Percentiles rank a stretch among this genome's conserved stretches.
These are phyloP conservation scores for Drosophila paulistorum DNA, from an alignment of 1,140 invertebrate genomes.

Conservation along the genomic window DNA sequence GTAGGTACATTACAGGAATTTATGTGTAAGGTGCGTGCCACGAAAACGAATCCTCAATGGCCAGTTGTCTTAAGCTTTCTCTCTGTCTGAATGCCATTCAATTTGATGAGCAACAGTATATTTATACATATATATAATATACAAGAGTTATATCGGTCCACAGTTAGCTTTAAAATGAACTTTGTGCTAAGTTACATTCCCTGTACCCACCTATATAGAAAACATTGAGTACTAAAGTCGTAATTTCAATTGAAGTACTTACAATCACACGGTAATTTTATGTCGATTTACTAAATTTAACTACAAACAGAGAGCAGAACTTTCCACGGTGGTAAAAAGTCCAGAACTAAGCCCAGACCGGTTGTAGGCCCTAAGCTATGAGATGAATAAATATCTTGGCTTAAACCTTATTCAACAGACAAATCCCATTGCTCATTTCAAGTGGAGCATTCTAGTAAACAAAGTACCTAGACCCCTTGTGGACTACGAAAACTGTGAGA, in stretches of 20 bases:
- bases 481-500: background rate
- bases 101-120: constrained; percentile 43
- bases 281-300: too few species aligned
- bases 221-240: too few species aligned
- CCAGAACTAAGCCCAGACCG: too few species aligned
- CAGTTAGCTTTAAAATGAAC: too few species aligned
- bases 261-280: background rate
- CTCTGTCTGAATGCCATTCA: constrained; percentile 53
- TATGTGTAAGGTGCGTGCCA: constrained; percentile 59
- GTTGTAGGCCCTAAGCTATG: background rate
- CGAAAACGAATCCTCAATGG: constrained; percentile 45
- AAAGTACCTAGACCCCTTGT: background rate
- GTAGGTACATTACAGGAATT: constrained; percentile 32
- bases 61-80: constrained; percentile 17
- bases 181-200: too few species aligned
- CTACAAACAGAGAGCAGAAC: too few species aligned
- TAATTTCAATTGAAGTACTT: too few species aligned
- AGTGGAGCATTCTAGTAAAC: background rate
- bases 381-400: background rate
- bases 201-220: too few species aligned
- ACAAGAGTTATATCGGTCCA: too few species aligned
- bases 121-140: background rate
- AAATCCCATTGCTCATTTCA: background rate
- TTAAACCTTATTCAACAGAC: constrained; percentile 1
- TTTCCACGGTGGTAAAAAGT: too few species aligned